Conservation (phyloP, 2,888 invertebrate genomes). For the Lasius platythorax region DNA sequence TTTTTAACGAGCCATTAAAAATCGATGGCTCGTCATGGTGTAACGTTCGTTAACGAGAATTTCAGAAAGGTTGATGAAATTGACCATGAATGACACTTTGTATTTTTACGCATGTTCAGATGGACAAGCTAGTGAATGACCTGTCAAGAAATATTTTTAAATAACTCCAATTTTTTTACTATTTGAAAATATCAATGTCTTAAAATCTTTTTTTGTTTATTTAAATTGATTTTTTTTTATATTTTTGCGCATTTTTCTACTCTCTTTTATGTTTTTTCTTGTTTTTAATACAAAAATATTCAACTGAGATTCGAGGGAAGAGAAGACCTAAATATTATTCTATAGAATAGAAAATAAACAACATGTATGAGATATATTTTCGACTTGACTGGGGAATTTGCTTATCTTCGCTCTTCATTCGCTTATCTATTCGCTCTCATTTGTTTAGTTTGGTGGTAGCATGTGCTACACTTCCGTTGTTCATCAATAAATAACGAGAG, state of each 20-base stretch:
- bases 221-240: neutral
- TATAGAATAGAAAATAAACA: conserved; percentile 28
- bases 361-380: neutral
- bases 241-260: neutral
- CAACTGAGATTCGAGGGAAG: neutral
- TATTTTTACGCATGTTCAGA: conserved; percentile 25
- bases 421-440: neutral
- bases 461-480: neutral
- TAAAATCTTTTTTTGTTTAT: neutral
- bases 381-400: neutral
- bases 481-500: neutral
- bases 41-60: conserved; percentile 45
- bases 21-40: conserved; percentile 28
- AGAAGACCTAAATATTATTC: conserved; percentile 24
- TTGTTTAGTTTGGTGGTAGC: neutral
- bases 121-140: conserved; percentile 5
- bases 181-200: conserved; percentile 4
- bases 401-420: neutral
- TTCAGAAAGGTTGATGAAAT: conserved; percentile 33
- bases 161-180: neutral
- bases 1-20: conserved; percentile 52
- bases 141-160: conserved; percentile 30
- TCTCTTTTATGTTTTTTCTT: neutral
- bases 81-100: conserved; percentile 18
- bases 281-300: conserved; percentile 23